These are phyloP conservation scores for Alauda arvensis DNA, from an alignment of 2,797 vertebrate genomes.

Conservation along the genomic window DNA sequence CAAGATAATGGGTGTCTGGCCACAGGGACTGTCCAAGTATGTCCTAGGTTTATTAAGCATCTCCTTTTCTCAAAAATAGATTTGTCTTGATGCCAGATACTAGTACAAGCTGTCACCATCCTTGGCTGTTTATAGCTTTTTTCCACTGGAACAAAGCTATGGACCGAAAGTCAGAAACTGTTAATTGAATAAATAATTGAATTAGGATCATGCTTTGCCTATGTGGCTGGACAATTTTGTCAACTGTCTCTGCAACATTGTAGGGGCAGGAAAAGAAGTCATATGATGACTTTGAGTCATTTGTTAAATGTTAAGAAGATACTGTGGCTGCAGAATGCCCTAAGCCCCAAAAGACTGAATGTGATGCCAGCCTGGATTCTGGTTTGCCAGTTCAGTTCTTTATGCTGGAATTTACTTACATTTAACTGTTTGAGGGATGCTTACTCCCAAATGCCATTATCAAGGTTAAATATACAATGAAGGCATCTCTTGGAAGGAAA, in stretches of 20 bases:
- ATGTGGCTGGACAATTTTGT: background rate
- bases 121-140: background rate
- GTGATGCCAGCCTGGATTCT: background rate
- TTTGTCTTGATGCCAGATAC: background rate
- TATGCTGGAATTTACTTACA: background rate
- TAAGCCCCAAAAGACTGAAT: background rate
- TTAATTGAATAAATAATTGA: conserved; percentile 2
- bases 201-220: background rate
- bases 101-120: background rate
- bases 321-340: background rate
- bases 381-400: background rate
- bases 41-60: background rate
- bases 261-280: background rate
- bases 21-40: background rate
- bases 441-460: background rate
- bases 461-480: background rate
- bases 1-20: background rate
- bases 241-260: background rate
- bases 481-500: background rate
- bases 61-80: background rate
- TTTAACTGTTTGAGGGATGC: background rate
- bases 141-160: conserved; percentile 8
- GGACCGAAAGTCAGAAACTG: background rate
- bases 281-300: background rate
- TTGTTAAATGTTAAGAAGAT: background rate